These are phyloP conservation scores for Napeogenes sylphis DNA, from an alignment of 2,888 invertebrate species.

Conservation along the genomic window DNA sequence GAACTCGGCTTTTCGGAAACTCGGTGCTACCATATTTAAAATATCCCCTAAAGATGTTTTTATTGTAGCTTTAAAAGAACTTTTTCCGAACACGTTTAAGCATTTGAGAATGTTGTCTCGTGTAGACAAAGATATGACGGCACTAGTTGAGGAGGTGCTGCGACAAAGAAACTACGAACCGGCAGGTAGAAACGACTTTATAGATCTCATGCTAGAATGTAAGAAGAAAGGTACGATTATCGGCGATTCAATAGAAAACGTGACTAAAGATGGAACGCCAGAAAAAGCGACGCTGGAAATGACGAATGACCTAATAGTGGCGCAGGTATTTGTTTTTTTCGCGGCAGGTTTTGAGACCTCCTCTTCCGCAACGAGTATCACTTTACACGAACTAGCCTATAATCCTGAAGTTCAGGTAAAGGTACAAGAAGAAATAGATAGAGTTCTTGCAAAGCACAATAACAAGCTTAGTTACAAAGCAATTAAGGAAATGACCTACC, in stretches of 20 bases:
- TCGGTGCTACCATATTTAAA: slow-evolving; percentile 46
- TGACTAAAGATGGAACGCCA: slow-evolving; percentile 29
- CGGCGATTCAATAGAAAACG: slow-evolving; percentile 35
- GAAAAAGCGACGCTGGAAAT: slow-evolving; percentile 26
- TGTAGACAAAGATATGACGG: slow-evolving; percentile 45
- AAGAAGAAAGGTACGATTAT: slow-evolving; percentile 34
- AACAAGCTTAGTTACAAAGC: slow-evolving; percentile 53
- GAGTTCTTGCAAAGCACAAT: slow-evolving; percentile 42
- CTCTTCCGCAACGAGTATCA: slow-evolving; percentile 59
- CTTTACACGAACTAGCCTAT: slow-evolving; percentile 55
- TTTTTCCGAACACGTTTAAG: slow-evolving; percentile 47
- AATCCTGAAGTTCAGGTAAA: slow-evolving; percentile 48
- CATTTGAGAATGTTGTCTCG: slow-evolving; percentile 40
- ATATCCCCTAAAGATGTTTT: slow-evolving; percentile 36
- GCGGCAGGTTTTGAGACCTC: slow-evolving; percentile 72
- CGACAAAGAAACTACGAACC: slow-evolving; percentile 49
- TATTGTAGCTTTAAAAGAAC: slow-evolving; percentile 38
- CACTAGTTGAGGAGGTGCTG: slow-evolving; percentile 47
- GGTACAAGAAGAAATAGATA: slow-evolving; percentile 50
- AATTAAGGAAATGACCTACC: slow-evolving; percentile 55
- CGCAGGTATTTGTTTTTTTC: slow-evolving; percentile 53
- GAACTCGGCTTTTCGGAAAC: slow-evolving; percentile 48
- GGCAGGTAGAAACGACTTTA: slow-evolving; percentile 43
- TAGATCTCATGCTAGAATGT: slow-evolving; percentile 38
- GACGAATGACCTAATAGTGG: slow-evolving; percentile 31